A percentile compares a stretch with the other conserved stretches of the same genome.
These are phyloP conservation scores for Tethya wilhelma DNA, from an alignment of 37 sponge, comb jelly and placozoan genomes.

Conservation along the genomic window DNA sequence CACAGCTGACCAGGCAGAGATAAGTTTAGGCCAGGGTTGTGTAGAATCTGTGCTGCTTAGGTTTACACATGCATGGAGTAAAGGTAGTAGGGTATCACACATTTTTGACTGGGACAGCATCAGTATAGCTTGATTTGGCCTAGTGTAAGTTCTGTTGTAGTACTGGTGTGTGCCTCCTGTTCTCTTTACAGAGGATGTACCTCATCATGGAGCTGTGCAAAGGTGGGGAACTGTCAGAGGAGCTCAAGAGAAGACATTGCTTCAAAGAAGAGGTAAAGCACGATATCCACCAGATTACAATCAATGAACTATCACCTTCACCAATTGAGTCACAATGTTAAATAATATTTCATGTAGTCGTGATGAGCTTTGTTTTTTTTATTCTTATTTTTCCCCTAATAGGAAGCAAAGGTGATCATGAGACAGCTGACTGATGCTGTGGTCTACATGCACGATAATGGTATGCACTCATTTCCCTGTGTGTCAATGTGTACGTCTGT, in stretches of 20 bases:
- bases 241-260: slow-evolving; percentile 52
- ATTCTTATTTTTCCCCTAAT: neutral
- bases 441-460: slow-evolving; percentile 87
- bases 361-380: neutral
- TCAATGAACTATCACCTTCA: neutral
- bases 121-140: neutral
- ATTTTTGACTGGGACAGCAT: neutral
- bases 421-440: slow-evolving; percentile 76
- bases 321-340: neutral
- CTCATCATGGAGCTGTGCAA: slow-evolving; percentile 87
- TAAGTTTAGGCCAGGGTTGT: neutral
- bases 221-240: slow-evolving; percentile 80
- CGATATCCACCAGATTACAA: neutral
- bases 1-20: neutral
- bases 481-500: neutral
- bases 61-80: neutral
- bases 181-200: slow-evolving; percentile 75
- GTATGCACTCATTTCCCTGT: slow-evolving; percentile 37
- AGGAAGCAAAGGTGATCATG: slow-evolving; percentile 80
- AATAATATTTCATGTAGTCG: neutral
- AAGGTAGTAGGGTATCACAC: neutral
- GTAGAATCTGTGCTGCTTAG: neutral
- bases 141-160: neutral
- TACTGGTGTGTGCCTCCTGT: neutral
- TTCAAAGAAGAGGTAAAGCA: slow-evolving; percentile 74